Conservation (phyloP, 2,113 vertebrate genomes). For the Hippocampus barbouri region DNA sequence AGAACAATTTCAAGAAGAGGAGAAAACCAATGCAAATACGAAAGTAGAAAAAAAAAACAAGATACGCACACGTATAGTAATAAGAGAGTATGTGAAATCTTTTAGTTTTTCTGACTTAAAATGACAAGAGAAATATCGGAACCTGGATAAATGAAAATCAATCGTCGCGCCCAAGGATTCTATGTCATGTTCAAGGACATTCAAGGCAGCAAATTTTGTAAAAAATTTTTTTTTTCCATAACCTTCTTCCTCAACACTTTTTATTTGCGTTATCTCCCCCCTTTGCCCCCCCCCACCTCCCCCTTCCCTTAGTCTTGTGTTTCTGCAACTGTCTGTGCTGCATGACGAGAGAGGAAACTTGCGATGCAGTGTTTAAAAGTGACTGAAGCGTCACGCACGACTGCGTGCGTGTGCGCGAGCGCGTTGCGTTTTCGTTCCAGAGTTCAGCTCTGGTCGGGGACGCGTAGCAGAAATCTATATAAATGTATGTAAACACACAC, state of each 20-base stretch:
- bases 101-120: constrained; percentile 66
- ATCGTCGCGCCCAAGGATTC: constrained; percentile 71
- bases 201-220: constrained; percentile 65
- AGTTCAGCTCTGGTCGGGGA: constrained; percentile 36
- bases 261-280: constrained; percentile 11
- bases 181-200: constrained; percentile 65
- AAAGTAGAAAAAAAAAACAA: constrained; percentile 37
- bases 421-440: constrained; percentile 41
- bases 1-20: constrained; percentile 65
- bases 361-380: constrained; percentile 54
- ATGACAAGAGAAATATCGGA: constrained; percentile 62
- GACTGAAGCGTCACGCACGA: constrained; percentile 53
- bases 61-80: constrained; percentile 66
- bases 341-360: constrained; percentile 58
- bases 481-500: constrained; percentile 9
- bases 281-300: no score
- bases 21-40: constrained; percentile 70
- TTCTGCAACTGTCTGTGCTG: constrained; percentile 56
- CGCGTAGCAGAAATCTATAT: constrained; percentile 25
- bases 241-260: constrained; percentile 20
- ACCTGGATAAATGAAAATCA: constrained; percentile 25
- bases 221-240: constrained; percentile 26
- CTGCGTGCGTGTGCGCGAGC: constrained; percentile 42
- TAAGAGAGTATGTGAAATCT: constrained; percentile 68
- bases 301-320: constrained; percentile 50